Base-by-base conservation (phyloP, 2,888 invertebrate genomes). In the Caenorhabditis sinica region DNA sequence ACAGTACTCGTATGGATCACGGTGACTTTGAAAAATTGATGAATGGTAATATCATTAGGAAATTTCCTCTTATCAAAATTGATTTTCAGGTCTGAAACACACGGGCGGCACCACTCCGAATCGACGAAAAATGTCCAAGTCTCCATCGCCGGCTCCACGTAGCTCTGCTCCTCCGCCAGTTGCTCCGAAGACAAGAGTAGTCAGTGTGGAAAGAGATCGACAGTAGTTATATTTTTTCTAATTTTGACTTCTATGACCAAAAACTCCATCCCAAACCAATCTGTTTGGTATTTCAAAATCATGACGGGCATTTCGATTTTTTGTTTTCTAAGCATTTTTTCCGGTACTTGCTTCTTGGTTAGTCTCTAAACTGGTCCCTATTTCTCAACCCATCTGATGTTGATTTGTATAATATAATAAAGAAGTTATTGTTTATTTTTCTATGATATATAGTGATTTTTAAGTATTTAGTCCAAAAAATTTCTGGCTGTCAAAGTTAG, bases 11-110 rank as follows among this genome's bases (percentile, higher is more conserved):
- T 73, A 88, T 92, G 66, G 90, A 88, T 63, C 90, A 92, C 71
- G 92, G 92, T 60, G 92, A 92, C 69, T 92, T 92, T 36, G 92
- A 92, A 74, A 83, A 89, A 20, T 79, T 91, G 23, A 90, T 91
- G 89, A 90, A 74, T 72, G 90, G 90, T 89, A 30, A 53, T 65
- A 51, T 23, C 53, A 71, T 36, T 25, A 28, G 17, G 30, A 28
- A 45, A 79, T n/a, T n/a, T n/a, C n/a, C n/a, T n/a, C n/a, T n/a
- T n/a, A n/a, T 63, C 43, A 11, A 13, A 15, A n/a, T 33, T 33
- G 33, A 36, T 68, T 74, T 86, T 36, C 71, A 88, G 89, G 89
- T 15, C 83, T 89, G 28, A 89, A 88, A 81, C 86, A 88, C 40
- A 86, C 85, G 1, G 85, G 73, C 25, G 82, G 76, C 15, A 76